Evolutionary conservation across 2,888 invertebrate species (phyloP).

Genomic region (Himalopsyche tibetana): DNA sequence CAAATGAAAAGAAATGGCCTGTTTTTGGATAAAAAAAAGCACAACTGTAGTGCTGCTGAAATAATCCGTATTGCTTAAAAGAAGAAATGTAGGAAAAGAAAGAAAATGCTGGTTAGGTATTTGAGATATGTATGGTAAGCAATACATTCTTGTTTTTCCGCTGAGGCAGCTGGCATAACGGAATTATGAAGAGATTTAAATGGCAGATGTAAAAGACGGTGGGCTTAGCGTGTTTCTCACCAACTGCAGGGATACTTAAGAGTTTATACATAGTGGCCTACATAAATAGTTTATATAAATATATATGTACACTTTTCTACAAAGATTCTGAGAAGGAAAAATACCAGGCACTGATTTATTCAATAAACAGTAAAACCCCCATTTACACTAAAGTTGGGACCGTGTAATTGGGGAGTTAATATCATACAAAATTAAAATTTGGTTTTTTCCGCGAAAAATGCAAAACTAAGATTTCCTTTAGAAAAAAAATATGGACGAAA

Average conservation of each 20-base stretch:
- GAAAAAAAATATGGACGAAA: too few relatives aligned
- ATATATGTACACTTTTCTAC: too few relatives aligned
- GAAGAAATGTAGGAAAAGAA: background rate
- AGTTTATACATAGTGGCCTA: background rate
- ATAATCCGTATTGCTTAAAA: slow-evolving; percentile 6
- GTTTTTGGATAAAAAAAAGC: background rate
- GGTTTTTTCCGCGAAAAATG: too few relatives aligned
- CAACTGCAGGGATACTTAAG: background rate
- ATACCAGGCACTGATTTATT: background rate
- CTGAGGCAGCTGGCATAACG: background rate
- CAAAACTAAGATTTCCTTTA: too few relatives aligned
- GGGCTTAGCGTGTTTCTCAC: slow-evolving; percentile 1
- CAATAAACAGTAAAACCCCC: too few relatives aligned
- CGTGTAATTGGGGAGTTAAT: too few relatives aligned
- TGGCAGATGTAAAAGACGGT: slow-evolving; percentile 14
- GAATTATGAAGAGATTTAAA: slow-evolving; percentile 35
- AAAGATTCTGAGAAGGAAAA: background rate
- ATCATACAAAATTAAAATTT: too few relatives aligned
- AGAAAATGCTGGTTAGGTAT: background rate
- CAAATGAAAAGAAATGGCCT: background rate
- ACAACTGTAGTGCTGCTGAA: background rate
- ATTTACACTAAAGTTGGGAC: too few relatives aligned
- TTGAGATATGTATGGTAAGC: slow-evolving; percentile 27
- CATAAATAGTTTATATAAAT: background rate
- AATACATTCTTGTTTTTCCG: slow-evolving; percentile 31